Conservation (phyloP, 2,888 invertebrate species). For the Pyrrhosoma nymphula region DNA sequence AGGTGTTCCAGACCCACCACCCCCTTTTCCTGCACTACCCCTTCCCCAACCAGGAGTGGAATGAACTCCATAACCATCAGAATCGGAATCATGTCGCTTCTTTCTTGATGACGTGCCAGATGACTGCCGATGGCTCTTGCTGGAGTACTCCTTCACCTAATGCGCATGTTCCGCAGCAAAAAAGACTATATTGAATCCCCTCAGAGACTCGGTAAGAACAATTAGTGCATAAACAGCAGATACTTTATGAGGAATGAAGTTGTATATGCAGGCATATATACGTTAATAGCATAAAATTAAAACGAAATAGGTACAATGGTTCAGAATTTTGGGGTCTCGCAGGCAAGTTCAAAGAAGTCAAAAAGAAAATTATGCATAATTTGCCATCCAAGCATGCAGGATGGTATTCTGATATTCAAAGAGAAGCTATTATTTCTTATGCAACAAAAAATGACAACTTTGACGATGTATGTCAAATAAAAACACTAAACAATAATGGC, state of each 20-base stretch:
- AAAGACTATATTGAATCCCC: not conserved
- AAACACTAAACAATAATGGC: too few species aligned
- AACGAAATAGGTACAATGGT: not conserved
- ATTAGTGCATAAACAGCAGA: not conserved
- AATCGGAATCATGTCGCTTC: constrained; percentile 67
- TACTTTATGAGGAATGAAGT: not conserved
- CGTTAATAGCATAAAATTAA: not conserved
- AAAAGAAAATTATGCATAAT: not conserved
- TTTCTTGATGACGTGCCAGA: constrained; percentile 39
- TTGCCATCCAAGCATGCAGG: not conserved
- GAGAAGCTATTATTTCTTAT: not conserved
- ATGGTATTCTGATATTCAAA: not conserved
- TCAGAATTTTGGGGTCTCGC: not conserved
- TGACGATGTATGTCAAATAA: too few species aligned
- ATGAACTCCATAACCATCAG: constrained; percentile 56
- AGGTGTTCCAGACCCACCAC: constrained; percentile 74
- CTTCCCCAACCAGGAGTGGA: not conserved
- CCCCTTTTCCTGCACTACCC: constrained; percentile 49
- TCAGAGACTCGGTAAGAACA: not conserved
- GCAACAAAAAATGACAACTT: not conserved
- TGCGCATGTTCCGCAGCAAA: not conserved
- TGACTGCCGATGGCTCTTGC: constrained; percentile 34
- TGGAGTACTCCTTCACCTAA: constrained; percentile 41
- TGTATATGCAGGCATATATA: not conserved
- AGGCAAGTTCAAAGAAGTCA: not conserved